A percentile compares a stretch with the other conserved stretches of the same genome.
Conservation (phyloP, 2,888 invertebrate species). For the Frankliniella fusca region DNA sequence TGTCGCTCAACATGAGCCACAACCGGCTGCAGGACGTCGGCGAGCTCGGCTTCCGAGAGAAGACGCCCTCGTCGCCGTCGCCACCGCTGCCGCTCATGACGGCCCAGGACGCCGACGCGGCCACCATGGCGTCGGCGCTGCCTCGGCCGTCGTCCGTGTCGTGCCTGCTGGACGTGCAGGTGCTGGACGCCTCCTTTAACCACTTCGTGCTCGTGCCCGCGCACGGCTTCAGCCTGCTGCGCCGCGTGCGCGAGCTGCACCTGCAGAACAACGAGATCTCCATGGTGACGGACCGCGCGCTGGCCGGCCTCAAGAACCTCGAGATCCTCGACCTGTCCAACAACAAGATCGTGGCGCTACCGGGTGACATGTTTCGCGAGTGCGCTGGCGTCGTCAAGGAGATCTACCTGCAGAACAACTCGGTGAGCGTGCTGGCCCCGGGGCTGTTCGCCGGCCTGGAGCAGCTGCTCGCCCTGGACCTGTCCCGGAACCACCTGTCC, state of each 20-base stretch:
- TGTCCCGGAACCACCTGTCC: slow-evolving; percentile 80
- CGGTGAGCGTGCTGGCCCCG: slow-evolving; percentile 78
- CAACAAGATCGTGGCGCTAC: slow-evolving; percentile 84
- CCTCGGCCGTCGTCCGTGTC: slow-evolving; percentile 44
- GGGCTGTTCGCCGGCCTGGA: slow-evolving; percentile 80
- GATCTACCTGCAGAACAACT: slow-evolving; percentile 87
- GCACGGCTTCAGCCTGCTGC: slow-evolving; percentile 74
- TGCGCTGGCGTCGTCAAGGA: slow-evolving; percentile 75
- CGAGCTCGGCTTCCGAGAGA: slow-evolving; percentile 78
- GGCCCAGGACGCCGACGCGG: slow-evolving; percentile 51
- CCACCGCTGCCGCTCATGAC: slow-evolving; percentile 63
- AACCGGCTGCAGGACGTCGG: slow-evolving; percentile 84
- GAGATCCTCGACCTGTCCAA: slow-evolving; percentile 84
- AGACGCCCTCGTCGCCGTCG: no score
- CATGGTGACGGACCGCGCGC: slow-evolving; percentile 78
- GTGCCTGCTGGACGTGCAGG: slow-evolving; percentile 76
- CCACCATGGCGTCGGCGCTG: slow-evolving; percentile 29
- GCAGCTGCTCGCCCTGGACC: slow-evolving; percentile 73
- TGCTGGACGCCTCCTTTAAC: slow-evolving; percentile 78
- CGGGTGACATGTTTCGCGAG: slow-evolving; percentile 78
- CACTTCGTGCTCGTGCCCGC: slow-evolving; percentile 78
- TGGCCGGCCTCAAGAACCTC: slow-evolving; percentile 73
- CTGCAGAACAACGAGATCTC: slow-evolving; percentile 85
- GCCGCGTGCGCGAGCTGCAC: slow-evolving; percentile 72
- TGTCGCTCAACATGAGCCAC: slow-evolving; percentile 77